A percentile compares a stretch with the other conserved stretches of the same genome.
These are phyloP conservation scores for Balaenoptera acutorostrata DNA, from an alignment of 2,113 vertebrate genomes.

Conservation along the genomic window DNA sequence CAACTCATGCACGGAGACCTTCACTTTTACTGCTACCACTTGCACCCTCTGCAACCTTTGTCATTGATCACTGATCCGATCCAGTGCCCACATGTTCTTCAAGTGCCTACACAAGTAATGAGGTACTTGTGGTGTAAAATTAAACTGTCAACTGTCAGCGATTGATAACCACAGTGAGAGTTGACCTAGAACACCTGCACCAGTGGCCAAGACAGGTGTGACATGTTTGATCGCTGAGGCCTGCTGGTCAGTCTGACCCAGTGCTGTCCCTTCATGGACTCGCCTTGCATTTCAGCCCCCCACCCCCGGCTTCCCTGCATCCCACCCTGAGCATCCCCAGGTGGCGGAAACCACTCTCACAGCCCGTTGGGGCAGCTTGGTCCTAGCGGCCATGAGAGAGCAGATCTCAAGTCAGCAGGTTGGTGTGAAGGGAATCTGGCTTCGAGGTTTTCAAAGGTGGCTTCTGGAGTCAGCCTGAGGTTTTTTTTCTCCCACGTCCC, in stretches of 20 bases:
- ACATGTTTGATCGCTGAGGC: constrained; percentile 90
- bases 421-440: neutral
- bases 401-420: neutral
- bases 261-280: constrained; percentile 82
- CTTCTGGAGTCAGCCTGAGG: constrained; percentile 34
- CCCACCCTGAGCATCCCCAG: neutral
- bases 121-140: constrained; percentile 99
- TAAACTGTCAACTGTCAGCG: constrained; percentile 99
- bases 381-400: neutral
- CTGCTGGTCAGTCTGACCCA: constrained; percentile 86
- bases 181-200: constrained; percentile 94
- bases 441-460: constrained; percentile 35
- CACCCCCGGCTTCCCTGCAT: neutral
- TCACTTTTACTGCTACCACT: constrained; percentile 91
- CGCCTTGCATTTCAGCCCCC: constrained; percentile 72
- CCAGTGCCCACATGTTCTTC: constrained; percentile 97
- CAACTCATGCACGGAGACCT: constrained; percentile 93
- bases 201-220: constrained; percentile 91
- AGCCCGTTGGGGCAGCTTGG: neutral
- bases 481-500: neutral
- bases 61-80: constrained; percentile 99
- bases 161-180: constrained; percentile 97
- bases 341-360: constrained; percentile 2
- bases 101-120: constrained; percentile 96
- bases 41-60: constrained; percentile 93